Base-by-base conservation (phyloP, 37 sponge, comb jelly and placozoan species). In the Agelas oroides region DNA sequence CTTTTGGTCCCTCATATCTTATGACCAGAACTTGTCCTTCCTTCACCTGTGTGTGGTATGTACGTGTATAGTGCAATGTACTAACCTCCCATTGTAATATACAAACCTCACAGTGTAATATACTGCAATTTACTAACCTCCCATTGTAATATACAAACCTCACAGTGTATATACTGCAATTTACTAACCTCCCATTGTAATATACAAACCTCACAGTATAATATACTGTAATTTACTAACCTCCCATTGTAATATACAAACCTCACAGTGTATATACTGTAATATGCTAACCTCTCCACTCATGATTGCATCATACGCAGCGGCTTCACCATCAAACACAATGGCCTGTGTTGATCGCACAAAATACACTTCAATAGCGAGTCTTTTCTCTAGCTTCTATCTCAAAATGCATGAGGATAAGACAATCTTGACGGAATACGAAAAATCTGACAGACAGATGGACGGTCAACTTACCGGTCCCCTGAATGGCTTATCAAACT, bases 1-100 rank as follows among this genome's bases (percentile, higher is more conserved):
- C 93, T 57, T 88, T 88, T 8, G 93, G 93, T 39, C 93, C 93
- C 40, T 88, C 93, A 54, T 92, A 92, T 24, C 93, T 41, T 23
- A 92, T 92, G 37, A 92, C 79, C 14, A 92, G 59, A 24, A 88
- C 93, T 16, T 92, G 82, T 23, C 93, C 93, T 19, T 79, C 75
- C 28, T 92, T 88, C 19, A 92, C 71, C 89, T 88, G 72, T 25
- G 27, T 56, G n/a, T n/a, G n/a, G n/a, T n/a, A n/a, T n/a, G n/a
- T n/a, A n/a, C 11, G 27, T 27, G n/a, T 61, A 27, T 23, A 25
- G 27, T 23, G 14, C 27, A 25, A 27, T 11, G 16, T 67, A 27
- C 70, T 70, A 1, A 84, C 88, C 54, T 77, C 20, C 16, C 92
- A n/a, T n/a, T n/a, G n/a, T n/a, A n/a, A n/a, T n/a, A n/a, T n/a